phyloP scores from a whole-genome alignment of 2,888 invertebrate species.

The Toxonevra muliebris region DNA sequence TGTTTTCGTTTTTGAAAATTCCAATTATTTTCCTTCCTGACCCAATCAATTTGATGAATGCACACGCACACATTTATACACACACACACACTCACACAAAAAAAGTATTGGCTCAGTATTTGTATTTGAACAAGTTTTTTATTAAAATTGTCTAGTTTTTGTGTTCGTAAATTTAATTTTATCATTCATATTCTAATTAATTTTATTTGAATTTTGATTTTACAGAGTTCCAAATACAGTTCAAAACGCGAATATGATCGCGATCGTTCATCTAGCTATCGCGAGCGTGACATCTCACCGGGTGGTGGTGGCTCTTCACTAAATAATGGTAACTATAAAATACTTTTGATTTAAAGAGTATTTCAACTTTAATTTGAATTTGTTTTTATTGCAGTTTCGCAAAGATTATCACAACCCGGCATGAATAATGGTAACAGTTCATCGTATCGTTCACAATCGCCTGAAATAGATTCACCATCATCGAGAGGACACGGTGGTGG shows the following conservation, averaged over 20 bases:
- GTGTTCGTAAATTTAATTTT: neutral
- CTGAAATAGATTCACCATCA: conserved; percentile 76
- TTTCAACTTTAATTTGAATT: neutral
- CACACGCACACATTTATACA: too few relatives aligned
- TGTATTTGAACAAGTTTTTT: neutral
- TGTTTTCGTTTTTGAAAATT: neutral
- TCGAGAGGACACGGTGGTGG: conserved; percentile 56
- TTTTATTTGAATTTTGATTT: conserved; percentile 37
- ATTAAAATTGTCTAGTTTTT: neutral
- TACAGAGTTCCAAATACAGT: conserved; percentile 81
- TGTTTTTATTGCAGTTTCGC: conserved; percentile 17
- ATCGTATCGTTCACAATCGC: conserved; percentile 77
- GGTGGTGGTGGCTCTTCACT: conserved; percentile 52
- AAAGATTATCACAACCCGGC: conserved; percentile 23
- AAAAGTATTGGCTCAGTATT: neutral
- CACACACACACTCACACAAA: too few relatives aligned
- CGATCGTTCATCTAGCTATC: conserved; percentile 65
- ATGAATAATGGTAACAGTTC: conserved; percentile 72
- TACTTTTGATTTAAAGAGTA: neutral
- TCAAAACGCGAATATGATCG: conserved; percentile 76
- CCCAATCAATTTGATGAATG: neutral
- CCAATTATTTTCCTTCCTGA: neutral
- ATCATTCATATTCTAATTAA: neutral
- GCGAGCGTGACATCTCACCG: conserved; percentile 64
- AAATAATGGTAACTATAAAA: conserved; percentile 68